Base-by-base conservation (phyloP, 2,888 invertebrate species). In the Hemicrepidius hirtus region DNA sequence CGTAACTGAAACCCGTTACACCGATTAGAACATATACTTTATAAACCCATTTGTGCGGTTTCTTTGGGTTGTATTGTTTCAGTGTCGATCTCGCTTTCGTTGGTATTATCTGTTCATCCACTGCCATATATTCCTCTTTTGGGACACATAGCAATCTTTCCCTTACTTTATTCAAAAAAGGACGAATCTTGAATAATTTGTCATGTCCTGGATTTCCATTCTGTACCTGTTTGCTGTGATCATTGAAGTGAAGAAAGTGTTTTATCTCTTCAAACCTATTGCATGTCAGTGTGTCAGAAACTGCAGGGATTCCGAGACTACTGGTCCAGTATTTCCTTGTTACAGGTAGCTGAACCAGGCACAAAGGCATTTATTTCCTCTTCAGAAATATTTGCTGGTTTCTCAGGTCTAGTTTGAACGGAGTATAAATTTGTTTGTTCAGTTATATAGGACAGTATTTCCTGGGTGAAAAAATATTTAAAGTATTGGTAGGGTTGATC, bases 61-160 rank as follows among this genome's bases (percentile, higher is more conserved):
- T 73, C 68, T 80, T 81, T 3, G 83, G 81, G 73, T 83, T 84
- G 68, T 84, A 84, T 73, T 84, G 82, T 50, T 78, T 81, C 12
- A 82, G 28, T 2, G 41, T 49, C 1, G 60, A 66, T 68, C 76
- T 71, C 35, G 73, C 63, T 76, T 84, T 84, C 3, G 82, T 84
- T 0, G 82, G 82, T 32, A 84, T 84, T 1, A 84, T 84, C 76
- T 84, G 81, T 41, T 84, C 83, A 69, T 84, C 82, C 4, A 84
- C 77, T 20, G 80, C 76, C 20, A 83, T 32, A 71, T 74, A 80
- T 49, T 84, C 82, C 75, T 82, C 82, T 76, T 78, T 83, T 2
- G 81, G 82, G 12, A 82, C 74, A 46, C 74, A 18, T 2, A 74
- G 64, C 28, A 75, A 35, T n/a, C 71, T 68, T 12, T 77, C 70